phyloP scores from a whole-genome alignment of 1,140 invertebrate species.

The Panagrolaimus sp. region DNA sequence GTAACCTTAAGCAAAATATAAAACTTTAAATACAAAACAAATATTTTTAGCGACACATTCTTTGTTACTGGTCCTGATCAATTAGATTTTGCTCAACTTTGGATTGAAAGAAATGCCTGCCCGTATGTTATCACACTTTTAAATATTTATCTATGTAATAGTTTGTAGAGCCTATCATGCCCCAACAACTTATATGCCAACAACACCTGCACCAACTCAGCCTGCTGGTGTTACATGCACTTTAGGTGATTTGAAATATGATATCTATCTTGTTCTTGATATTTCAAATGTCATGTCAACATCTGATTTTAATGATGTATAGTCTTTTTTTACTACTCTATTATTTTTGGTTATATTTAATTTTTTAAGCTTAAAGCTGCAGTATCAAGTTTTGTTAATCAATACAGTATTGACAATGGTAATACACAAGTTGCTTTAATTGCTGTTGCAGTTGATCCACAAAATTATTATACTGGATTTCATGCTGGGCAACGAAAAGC shows the following conservation, averaged over 20 bases:
- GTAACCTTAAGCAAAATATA: not conserved
- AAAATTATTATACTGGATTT: slow-evolving; percentile 4
- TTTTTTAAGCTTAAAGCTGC: not conserved
- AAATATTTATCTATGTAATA: too few species aligned
- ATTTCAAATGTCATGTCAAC: not conserved
- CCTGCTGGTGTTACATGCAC: not conserved
- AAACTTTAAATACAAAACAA: not conserved
- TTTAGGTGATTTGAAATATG: not conserved
- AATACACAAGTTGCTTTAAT: not conserved
- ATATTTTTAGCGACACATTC: slow-evolving; percentile 9
- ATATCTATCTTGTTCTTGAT: slow-evolving; percentile 6
- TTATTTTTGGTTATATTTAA: too few species aligned
- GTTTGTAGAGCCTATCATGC: not conserved
- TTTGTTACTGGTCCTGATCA: not conserved
- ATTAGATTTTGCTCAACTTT: slow-evolving; percentile 1
- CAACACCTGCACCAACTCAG: not conserved
- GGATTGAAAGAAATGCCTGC: slow-evolving; percentile 7
- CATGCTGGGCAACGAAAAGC: not conserved
- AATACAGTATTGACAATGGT: not conserved
- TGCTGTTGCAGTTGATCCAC: not conserved
- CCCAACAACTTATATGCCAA: not conserved
- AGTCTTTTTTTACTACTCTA: too few species aligned
- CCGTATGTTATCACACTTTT: not conserved
- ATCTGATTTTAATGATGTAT: not conserved
- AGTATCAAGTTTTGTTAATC: not conserved